Evolutionary conservation across 2,888 invertebrate genomes (phyloP).

Genomic region (Spialia ferax): DNA sequence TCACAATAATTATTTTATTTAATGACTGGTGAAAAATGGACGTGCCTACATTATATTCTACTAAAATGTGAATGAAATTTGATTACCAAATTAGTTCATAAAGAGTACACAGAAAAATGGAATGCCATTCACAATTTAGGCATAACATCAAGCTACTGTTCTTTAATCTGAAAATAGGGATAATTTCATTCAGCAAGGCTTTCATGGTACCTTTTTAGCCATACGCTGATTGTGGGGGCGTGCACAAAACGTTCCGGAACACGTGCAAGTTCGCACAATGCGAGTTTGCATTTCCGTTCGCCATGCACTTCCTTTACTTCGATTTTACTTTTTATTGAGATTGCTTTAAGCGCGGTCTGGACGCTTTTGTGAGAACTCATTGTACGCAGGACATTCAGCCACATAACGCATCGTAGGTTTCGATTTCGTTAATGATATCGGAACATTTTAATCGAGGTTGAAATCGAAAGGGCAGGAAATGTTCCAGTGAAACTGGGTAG

Average conservation of each 20-base stretch:
- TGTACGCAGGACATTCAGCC: slow-evolving; percentile 78
- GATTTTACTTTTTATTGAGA: slow-evolving; percentile 83
- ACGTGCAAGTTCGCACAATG: slow-evolving; percentile 85
- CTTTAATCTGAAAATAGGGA: slow-evolving; percentile 63
- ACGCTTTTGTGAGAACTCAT: slow-evolving; percentile 72
- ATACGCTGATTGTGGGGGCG: slow-evolving; percentile 63
- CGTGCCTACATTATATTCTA: too few relatives aligned
- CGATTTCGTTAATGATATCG: slow-evolving; percentile 86
- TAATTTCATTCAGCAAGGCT: slow-evolving; percentile 62
- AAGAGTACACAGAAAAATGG: neutral
- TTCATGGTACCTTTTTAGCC: slow-evolving; percentile 60
- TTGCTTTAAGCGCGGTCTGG: slow-evolving; percentile 71
- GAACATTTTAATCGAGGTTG: slow-evolving; percentile 73
- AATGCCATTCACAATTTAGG: slow-evolving; percentile 34
- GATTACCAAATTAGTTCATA: neutral
- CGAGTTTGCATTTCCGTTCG: slow-evolving; percentile 85
- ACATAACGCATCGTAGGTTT: slow-evolving; percentile 82
- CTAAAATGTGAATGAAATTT: neutral
- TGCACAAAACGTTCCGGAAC: slow-evolving; percentile 82
- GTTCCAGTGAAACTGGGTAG: slow-evolving; percentile 43
- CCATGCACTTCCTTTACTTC: slow-evolving; percentile 84
- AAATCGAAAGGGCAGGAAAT: slow-evolving; percentile 80
- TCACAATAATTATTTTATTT: too few relatives aligned
- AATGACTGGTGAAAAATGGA: too few relatives aligned
- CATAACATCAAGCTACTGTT: slow-evolving; percentile 43